Conservation (phyloP, 2,888 invertebrate genomes). For the Plebejus anna region DNA sequence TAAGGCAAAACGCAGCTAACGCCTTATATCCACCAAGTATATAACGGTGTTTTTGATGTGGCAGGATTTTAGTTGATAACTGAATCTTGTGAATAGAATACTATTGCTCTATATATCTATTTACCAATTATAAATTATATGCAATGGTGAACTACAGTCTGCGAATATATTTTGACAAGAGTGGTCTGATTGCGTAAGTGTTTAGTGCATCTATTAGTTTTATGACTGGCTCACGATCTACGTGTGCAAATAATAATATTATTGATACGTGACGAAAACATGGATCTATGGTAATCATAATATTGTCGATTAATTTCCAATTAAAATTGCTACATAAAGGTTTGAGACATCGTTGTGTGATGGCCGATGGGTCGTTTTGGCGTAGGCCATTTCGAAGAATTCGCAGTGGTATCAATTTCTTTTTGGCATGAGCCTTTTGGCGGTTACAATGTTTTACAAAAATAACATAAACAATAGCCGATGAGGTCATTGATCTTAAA, state of each 20-base stretch:
- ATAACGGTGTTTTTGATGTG: conserved; percentile 47
- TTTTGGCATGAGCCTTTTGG: neutral
- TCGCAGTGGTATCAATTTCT: neutral
- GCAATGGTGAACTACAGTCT: conserved; percentile 24
- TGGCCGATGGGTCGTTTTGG: neutral
- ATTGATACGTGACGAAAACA: neutral
- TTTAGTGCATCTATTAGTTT: conserved; percentile 12
- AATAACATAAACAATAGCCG: neutral
- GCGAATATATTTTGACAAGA: conserved; percentile 14
- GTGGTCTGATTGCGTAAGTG: conserved; percentile 16
- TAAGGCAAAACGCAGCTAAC: conserved; percentile 50
- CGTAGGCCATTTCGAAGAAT: neutral
- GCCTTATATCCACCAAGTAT: conserved; percentile 46
- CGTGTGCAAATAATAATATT: conserved; percentile 14
- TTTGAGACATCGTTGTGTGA: neutral
- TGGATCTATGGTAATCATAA: neutral
- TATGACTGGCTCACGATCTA: neutral
- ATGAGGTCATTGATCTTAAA: neutral
- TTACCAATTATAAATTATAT: neutral
- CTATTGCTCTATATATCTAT: neutral
- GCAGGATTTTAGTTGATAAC: conserved; percentile 39
- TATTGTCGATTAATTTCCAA: neutral
- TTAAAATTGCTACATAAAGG: neutral
- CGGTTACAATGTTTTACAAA: neutral
- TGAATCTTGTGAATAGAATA: conserved; percentile 44